Evolutionary conservation across 2,797 vertebrate species (phyloP).

Genomic region (Sebastes minor): DNA sequence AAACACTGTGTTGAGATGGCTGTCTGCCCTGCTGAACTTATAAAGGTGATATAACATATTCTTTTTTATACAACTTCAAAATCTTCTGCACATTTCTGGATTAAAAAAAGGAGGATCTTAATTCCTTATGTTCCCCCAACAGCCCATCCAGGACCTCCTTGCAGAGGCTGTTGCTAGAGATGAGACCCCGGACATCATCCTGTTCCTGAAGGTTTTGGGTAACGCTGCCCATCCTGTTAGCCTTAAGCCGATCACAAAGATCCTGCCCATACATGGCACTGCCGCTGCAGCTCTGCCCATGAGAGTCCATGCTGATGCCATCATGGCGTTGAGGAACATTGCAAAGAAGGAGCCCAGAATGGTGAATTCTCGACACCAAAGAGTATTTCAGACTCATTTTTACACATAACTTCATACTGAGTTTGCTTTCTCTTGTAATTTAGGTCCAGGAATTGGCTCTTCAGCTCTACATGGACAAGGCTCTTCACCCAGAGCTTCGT

Average conservation of each 20-base stretch:
- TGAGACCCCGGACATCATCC: conserved; percentile 67
- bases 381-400: neutral
- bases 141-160: conserved; percentile 78
- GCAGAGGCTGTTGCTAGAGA: conserved; percentile 57
- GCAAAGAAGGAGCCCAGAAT: conserved; percentile 78
- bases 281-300: conserved; percentile 63
- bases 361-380: conserved; percentile 42
- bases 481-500: conserved; percentile 73
- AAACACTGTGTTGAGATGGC: conserved; percentile 77
- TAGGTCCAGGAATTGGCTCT: conserved; percentile 85
- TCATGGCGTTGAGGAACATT: conserved; percentile 82
- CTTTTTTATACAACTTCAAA: neutral
- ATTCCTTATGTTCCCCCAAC: neutral
- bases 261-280: conserved; percentile 73
- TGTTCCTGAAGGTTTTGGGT: conserved; percentile 82
- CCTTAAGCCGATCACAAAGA: conserved; percentile 64
- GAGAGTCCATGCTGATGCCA: conserved; percentile 77
- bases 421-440: conserved; percentile 12
- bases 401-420: neutral
- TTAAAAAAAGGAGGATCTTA: neutral
- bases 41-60: conserved; percentile 78
- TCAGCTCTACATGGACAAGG: conserved; percentile 83
- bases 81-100: conserved; percentile 5
- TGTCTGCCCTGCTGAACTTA: conserved; percentile 75
- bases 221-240: conserved; percentile 78